Base-by-base conservation (phyloP, 2,113 vertebrate genomes). In the Bubalus kerabau region DNA sequence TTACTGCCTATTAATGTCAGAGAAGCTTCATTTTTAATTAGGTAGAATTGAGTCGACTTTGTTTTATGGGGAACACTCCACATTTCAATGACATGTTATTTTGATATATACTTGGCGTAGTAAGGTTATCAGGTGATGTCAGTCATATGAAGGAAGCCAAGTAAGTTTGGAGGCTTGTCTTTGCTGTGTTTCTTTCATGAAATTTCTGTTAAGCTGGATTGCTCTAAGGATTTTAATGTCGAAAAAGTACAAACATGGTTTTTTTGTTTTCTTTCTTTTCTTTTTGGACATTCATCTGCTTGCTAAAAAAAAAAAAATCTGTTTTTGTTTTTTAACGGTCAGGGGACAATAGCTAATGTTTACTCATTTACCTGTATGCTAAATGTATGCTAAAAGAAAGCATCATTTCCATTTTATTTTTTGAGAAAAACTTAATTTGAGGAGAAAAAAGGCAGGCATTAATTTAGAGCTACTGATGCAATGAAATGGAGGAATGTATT, bases 401-500 rank as follows among this genome's bases (percentile, higher is more conserved):
- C 95, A 97, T 97, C 97, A 98, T 98, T 98, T 99, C 98, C 98
- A 98, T 98, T 96, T 98, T 98, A 98, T 98, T 98, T 95, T 94
- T 92, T 52, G 62, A 80, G n/a, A 82, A 50, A 97, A 98, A 98
- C 96, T 98, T 98, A 98, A 98, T 98, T 99, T 99, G 98, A 97
- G 95, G 92, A 43, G 59, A 62, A 57, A 98, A 98, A 97, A 99
- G 98, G 97, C 91, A 97, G 98, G 98, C 98, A 98, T 99, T 99
- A 99, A 99, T 99, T 99, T 99, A 99, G 98, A 99, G 98, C 98
- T 99, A 99, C 99, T 99, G 99, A 99, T 99, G 99, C 99, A 99
- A 98, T 99, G 99, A 99, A 99, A 99, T 98, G 98, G 98, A 98
- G 98, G 98, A 99, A 99, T 99, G 99, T 99, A 99, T 99, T 99